Evolutionary conservation across 2,797 vertebrate species (phyloP), one percentile per base, ranked within the genome.

Genomic region (Hybognathus amarus): DNA sequence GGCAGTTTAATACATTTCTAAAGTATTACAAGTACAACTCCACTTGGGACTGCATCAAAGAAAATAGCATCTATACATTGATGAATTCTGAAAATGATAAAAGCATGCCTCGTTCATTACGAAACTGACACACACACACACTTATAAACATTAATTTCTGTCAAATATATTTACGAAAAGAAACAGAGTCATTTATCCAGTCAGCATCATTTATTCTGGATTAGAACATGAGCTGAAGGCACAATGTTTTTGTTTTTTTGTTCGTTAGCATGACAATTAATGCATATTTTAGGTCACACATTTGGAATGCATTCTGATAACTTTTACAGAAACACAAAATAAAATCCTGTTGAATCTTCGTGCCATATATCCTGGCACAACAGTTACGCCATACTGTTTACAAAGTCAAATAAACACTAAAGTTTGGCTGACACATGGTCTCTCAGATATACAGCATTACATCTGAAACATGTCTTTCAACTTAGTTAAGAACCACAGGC

Each of bases 181-280:
- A 63, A 63, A 56, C 36, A 69, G 20, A 70, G 33, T 36, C 20
- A 71, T 52, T 74, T n/a, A 11, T 82, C 67, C 77, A 80, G 77
- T 83, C 78, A 83, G 83, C 86, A 77, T 59, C 13, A 64, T 86
- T 89, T 87, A 86, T 84, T 89, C 10, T 81, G 12, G 27, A 80
- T 83, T 33, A 78, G 3, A 85, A 84, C 79, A 83, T 68, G 76
- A 87, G 71, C 36, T 77, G 71, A 88, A 88, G 87, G 86, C 87
- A 87, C 84, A 64, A 77, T 73, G 67, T 85, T 68, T 76, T 68
- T 76, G 1, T 80, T 70, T 78, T 47, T 45, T 13, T 4, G 36
- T 74, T 13, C 12, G 36, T 74, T 82, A 42, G 64, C 20, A 52
- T 67, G 20, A n/a, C 27, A 59, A 74, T 54, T 63, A 81, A 63